A percentile compares a stretch with the other conserved stretches of the same genome.
These are phyloP conservation scores for Mobula birostris DNA, from an alignment of 2,113 vertebrate genomes.

Conservation along the genomic window DNA sequence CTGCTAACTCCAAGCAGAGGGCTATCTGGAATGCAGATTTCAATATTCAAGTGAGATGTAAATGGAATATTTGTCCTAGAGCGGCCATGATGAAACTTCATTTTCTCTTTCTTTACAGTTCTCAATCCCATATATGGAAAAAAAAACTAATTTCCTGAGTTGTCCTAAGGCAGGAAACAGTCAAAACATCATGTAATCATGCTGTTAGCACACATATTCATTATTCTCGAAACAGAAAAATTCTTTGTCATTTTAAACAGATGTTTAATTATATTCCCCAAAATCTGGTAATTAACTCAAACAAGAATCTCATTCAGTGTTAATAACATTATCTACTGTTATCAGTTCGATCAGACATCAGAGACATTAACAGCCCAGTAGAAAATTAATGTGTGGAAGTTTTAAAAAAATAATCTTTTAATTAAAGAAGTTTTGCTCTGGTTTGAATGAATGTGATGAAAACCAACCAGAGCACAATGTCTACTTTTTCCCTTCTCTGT, in stretches of 20 bases:
- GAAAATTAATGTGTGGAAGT: slow-evolving; percentile 20
- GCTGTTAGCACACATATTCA: slow-evolving; percentile 1
- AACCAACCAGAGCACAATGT: too few relatives aligned
- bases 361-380: not conserved
- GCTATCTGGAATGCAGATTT: not conserved
- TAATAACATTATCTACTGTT: slow-evolving; percentile 24
- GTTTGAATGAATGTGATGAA: not conserved
- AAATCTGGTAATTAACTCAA: slow-evolving; percentile 34
- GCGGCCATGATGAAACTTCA: not conserved
- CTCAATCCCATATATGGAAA: not conserved
- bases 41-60: not conserved
- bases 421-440: slow-evolving; percentile 14
- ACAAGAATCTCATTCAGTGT: slow-evolving; percentile 9
- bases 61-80: not conserved
- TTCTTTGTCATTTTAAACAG: slow-evolving; percentile 26
- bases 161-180: not conserved
- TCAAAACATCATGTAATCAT: not conserved
- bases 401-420: slow-evolving; percentile 35
- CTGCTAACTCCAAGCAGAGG: not conserved
- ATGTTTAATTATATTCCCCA: slow-evolving; percentile 26
- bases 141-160: not conserved
- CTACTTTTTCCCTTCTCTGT: not conserved
- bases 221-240: slow-evolving; percentile 29
- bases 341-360: slow-evolving; percentile 30
- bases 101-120: not conserved